A percentile compares a stretch with the other conserved stretches of the same genome.
phyloP scores from a whole-genome alignment of 2,888 invertebrate species.

The Gnatocerus cornutus region DNA sequence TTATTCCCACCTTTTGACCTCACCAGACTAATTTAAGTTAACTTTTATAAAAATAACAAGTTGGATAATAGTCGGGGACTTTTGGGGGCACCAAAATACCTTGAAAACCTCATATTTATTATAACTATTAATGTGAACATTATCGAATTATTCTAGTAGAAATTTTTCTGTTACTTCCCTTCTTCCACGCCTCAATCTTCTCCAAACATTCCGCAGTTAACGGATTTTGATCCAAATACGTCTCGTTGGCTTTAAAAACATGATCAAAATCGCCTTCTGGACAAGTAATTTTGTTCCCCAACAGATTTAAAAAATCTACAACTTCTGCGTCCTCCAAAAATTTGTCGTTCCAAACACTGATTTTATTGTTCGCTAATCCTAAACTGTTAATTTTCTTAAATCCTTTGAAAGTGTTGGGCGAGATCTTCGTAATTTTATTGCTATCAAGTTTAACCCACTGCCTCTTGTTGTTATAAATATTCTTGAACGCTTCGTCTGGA shows the following conservation, averaged over 20 bases:
- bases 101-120: too few species aligned
- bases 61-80: too few species aligned
- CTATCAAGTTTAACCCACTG: slow-evolving; percentile 1
- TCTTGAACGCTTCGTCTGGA: slow-evolving; percentile 21
- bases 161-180: too few species aligned
- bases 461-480: slow-evolving; percentile 10
- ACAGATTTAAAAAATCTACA: neutral
- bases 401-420: slow-evolving; percentile 3
- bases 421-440: slow-evolving; percentile 24
- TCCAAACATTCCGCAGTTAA: slow-evolving; percentile 3
- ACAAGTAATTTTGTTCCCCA: neutral
- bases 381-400: slow-evolving; percentile 3
- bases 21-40: too few species aligned
- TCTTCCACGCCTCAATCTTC: neutral
- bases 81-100: too few species aligned
- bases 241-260: slow-evolving; percentile 8
- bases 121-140: too few species aligned
- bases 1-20: too few species aligned
- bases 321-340: neutral
- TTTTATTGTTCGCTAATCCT: slow-evolving; percentile 1
- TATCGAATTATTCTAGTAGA: too few species aligned
- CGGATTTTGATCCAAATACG: slow-evolving; percentile 7
- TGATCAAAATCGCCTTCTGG: slow-evolving; percentile 4
- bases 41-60: too few species aligned
- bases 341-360: neutral